These are phyloP conservation scores for Prunella fulvescens DNA, from an alignment of 2,113 vertebrate species.

Conservation along the genomic window DNA sequence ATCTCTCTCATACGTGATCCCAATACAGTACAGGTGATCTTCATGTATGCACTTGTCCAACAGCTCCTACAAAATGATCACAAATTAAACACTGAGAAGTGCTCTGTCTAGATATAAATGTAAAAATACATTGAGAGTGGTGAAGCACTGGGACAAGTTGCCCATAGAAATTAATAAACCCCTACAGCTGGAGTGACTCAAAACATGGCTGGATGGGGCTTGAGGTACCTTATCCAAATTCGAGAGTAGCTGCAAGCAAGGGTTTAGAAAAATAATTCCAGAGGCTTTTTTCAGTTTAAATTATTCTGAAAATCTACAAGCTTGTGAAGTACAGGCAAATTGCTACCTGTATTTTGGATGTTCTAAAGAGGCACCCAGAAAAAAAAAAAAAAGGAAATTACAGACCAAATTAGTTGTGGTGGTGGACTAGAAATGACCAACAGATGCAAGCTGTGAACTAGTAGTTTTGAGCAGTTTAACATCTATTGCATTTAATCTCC, in stretches of 20 bases:
- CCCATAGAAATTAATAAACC: background rate
- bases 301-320: background rate
- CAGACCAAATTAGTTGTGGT: background rate
- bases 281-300: background rate
- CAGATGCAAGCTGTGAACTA: background rate
- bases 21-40: background rate
- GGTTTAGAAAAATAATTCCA: background rate
- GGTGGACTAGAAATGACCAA: background rate
- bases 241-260: background rate
- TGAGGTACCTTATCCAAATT: background rate
- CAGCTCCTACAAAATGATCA: background rate
- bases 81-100: background rate
- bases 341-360: background rate
- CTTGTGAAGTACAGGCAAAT: background rate
- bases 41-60: background rate
- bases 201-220: background rate
- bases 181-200: background rate
- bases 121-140: background rate
- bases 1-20: background rate
- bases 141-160: background rate
- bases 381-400: background rate
- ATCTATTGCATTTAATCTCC: background rate
- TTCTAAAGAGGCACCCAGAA: background rate
- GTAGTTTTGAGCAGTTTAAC: background rate
- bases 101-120: background rate